These are phyloP conservation scores for Clupea harengus DNA, from an alignment of 2,113 vertebrate species.

Conservation along the genomic window DNA sequence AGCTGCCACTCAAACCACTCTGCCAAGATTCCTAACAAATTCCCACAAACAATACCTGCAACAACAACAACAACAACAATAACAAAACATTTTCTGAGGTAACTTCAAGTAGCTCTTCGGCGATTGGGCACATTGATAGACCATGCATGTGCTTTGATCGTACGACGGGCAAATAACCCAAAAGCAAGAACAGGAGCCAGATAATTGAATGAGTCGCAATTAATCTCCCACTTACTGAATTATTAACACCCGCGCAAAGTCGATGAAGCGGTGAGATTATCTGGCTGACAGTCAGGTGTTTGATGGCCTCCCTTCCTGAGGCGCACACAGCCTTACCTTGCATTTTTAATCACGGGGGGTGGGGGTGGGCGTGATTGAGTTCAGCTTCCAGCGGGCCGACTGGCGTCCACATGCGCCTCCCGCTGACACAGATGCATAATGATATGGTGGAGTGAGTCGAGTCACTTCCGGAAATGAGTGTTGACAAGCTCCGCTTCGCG, in stretches of 20 bases:
- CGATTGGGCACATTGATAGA: not conserved
- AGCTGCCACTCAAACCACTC: not conserved
- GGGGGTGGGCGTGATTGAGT: constrained; percentile 23
- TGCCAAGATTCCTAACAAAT: not conserved
- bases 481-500: not conserved
- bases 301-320: constrained; percentile 70
- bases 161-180: constrained; percentile 9
- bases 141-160: not conserved
- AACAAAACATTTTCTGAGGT: not conserved
- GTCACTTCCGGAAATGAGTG: not conserved
- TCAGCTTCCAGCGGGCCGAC: not conserved
- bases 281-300: constrained; percentile 69
- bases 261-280: constrained; percentile 65
- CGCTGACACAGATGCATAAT: not conserved
- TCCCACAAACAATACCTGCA: not conserved
- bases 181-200: constrained; percentile 26
- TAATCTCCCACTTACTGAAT: constrained; percentile 54
- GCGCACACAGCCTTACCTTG: constrained; percentile 66
- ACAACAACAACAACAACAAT: not conserved
- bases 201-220: constrained; percentile 53
- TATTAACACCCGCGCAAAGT: constrained; percentile 50
- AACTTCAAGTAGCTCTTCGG: not conserved
- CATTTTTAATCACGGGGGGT: constrained; percentile 51
- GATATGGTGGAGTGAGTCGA: not conserved
- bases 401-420: not conserved